Evolutionary conservation across 2,113 vertebrate species (phyloP).

Genomic region (Rhegmatorhina hoffmannsi): DNA sequence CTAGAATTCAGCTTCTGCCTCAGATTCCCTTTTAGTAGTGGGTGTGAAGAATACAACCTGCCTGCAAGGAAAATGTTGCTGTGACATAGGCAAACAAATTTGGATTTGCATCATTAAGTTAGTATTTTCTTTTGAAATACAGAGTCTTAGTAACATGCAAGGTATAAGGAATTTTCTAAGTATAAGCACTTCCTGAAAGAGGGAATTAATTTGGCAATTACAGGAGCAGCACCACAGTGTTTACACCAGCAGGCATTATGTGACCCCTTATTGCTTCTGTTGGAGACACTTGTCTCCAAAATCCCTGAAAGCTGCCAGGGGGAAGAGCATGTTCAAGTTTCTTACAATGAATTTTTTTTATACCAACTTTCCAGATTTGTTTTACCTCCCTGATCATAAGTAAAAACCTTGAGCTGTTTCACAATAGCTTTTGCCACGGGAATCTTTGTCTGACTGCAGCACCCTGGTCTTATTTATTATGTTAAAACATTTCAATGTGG

Average conservation of each 20-base stretch:
- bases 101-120: background rate
- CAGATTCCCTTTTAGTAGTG: background rate
- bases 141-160: background rate
- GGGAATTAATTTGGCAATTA: slow-evolving; percentile 1
- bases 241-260: background rate
- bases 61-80: background rate
- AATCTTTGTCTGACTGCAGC: background rate
- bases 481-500: background rate
- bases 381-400: background rate
- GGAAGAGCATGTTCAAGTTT: background rate
- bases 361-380: background rate
- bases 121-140: background rate
- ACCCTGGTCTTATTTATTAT: background rate
- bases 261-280: background rate
- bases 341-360: background rate
- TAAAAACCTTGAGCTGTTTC: background rate
- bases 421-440: background rate
- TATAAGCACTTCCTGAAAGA: background rate
- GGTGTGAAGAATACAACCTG: background rate
- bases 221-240: background rate
- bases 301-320: background rate
- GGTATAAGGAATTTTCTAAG: background rate
- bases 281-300: background rate
- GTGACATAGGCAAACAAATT: background rate
- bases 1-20: background rate